Base-by-base conservation (phyloP, 2,888 invertebrate species). In the Glyphotaelius pellucidus region DNA sequence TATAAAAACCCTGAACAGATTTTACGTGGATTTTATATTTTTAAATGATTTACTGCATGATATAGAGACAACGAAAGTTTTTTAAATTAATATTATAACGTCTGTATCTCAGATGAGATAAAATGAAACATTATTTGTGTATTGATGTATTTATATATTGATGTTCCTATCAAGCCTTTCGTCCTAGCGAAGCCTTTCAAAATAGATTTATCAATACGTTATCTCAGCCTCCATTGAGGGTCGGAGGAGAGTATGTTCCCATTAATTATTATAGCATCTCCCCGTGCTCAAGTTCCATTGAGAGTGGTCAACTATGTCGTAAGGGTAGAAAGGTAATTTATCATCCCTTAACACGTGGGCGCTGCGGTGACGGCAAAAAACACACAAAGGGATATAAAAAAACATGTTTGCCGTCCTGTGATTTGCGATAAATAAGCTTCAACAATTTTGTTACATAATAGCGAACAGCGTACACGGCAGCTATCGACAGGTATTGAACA, bases 381-480 rank as follows among this genome's bases (percentile, higher is more conserved):
- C 32, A 67, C 88, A 88, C 88, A 67, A 88, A 88, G 25, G 86
- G 35, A 88, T 67, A 32, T 35, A 67, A 86, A 86, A n/a, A 88
- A 88, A 67, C 88, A 32, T 88, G 47, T 67, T 67, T 67, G 88
- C 67, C 67, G 88, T 88, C 67, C 31, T 67, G 35, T 31, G 88
- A 88, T 88, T 88, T 88, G 30, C 79, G 79, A 88, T 88, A 88
- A 88, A 88, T 88, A 88, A 88, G 88, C 67, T 79, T 30, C 88
- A 67, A 32, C 67, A n/a, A 79, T 79, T 30, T 88, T 79, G 67
- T 88, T 88, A 25, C 88, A 79, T 35, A 79, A 86, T 86, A n/a
- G 47, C 86, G 47, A 42, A 32, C 81, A n/a, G 9, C 38, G 19
- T 25, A 35, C 19, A 31, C 7, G 84, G 38, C 83, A 19, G 83